phyloP scores from a whole-genome alignment of 2,888 invertebrate genomes.

The Rhyacophila evoluta region DNA sequence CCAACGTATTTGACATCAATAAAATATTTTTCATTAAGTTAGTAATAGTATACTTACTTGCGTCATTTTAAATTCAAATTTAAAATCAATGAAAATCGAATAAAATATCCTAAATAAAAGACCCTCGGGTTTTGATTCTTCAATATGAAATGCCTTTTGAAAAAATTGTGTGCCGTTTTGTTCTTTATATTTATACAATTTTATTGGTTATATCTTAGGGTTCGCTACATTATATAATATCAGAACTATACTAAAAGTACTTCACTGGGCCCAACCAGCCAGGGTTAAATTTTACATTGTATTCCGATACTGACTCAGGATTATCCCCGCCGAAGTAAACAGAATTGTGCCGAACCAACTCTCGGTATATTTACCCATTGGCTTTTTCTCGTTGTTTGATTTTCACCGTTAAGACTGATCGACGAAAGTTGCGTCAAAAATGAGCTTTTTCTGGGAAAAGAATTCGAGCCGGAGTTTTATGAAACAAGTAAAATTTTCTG shows the following conservation, averaged over 20 bases:
- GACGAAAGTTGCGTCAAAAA: constrained; percentile 32
- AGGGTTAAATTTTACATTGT: constrained; percentile 32
- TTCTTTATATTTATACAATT: too few species aligned
- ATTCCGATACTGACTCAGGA: constrained; percentile 34
- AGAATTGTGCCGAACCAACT: not conserved
- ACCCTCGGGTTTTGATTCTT: too few species aligned
- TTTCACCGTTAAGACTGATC: constrained; percentile 15
- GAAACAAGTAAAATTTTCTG: not conserved
- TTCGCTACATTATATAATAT: too few species aligned
- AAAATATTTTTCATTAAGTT: too few species aligned
- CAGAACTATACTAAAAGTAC: not conserved
- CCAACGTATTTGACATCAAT: too few species aligned
- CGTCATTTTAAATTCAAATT: too few species aligned
- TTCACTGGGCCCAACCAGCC: not conserved
- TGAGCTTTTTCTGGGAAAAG: not conserved
- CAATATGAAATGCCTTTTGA: too few species aligned
- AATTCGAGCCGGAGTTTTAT: not conserved
- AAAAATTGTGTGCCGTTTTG: too few species aligned
- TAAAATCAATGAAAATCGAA: too few species aligned
- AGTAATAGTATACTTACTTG: too few species aligned
- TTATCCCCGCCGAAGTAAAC: constrained; percentile 33
- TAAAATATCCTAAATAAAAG: too few species aligned
- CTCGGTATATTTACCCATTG: not conserved
- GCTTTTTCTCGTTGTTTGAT: constrained; percentile 13
- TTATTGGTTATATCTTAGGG: too few species aligned